A percentile compares a stretch with the other conserved stretches of the same genome.
These are phyloP conservation scores for Colletes gigas DNA, from an alignment of 1,140 invertebrate genomes.

Conservation along the genomic window DNA sequence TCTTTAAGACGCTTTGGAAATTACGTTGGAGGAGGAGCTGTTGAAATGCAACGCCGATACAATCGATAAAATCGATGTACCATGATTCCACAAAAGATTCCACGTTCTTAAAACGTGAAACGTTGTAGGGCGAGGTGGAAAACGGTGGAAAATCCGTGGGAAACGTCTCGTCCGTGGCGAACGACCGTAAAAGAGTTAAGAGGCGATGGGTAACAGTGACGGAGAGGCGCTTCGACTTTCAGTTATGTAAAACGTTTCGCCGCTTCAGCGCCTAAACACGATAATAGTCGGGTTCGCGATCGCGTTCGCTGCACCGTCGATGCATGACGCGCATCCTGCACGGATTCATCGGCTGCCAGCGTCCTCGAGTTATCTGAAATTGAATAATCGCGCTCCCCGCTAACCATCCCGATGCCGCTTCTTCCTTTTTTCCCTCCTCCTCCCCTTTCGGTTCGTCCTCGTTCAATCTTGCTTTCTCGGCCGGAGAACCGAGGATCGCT, in stretches of 20 bases:
- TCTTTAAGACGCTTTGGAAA: too few species aligned
- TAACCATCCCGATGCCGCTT: conserved; percentile 13
- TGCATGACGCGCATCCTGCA: conserved; percentile 44
- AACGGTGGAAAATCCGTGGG: neutral
- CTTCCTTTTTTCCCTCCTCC: conserved; percentile 6
- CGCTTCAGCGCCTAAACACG: conserved; percentile 44
- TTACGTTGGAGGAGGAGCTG: too few species aligned
- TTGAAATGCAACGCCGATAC: too few species aligned
- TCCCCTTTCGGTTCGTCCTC: conserved; percentile 14
- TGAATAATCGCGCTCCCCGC: conserved; percentile 23
- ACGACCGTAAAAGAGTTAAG: conserved; percentile 1
- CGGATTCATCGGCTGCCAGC: conserved; percentile 11
- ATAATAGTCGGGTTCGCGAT: conserved; percentile 34
- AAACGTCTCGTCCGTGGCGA: neutral
- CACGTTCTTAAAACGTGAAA: neutral
- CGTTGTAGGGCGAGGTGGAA: neutral
- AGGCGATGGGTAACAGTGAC: conserved; percentile 20
- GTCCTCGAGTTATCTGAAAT: conserved; percentile 35
- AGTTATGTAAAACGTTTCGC: conserved; percentile 57
- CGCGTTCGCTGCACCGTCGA: conserved; percentile 44
- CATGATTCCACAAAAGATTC: too few species aligned
- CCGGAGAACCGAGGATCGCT: too few species aligned
- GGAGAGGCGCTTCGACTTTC: conserved; percentile 11
- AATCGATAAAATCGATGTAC: too few species aligned
- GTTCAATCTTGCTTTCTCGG: neutral